Evolutionary conservation across 2,888 invertebrate species (phyloP), one percentile per base, ranked within the genome.

Genomic region (Cordilura impudica): DNA sequence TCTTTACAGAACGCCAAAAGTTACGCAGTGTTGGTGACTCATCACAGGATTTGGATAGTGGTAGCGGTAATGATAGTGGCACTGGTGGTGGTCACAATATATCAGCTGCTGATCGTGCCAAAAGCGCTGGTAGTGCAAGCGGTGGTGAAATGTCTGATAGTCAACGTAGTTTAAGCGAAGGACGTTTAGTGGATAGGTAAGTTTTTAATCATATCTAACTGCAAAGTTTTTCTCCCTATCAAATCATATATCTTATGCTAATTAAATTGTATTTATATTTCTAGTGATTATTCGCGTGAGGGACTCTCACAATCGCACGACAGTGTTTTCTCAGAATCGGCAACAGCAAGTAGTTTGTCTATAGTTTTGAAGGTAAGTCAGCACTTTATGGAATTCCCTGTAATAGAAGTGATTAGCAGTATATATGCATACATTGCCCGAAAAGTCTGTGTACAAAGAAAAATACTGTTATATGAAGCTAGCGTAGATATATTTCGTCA

Each of bases 221-320:
- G 5, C 14, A 43, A 7, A 43, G 0, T 43, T n/a, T n/a, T n/a
- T n/a, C 6, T 5, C 3, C 1, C 10, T 51, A 51, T 18, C 1
- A 21, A 53, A 18, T 0, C 6, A 0, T 31, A 5, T 35, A 16
- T 45, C 49, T 51, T 39, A 14, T 6, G 2, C 4, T 12, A 10
- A 19, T 35, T 60, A 14, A 5, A 18, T 31, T 31, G 4, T 39
- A 2, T 39, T 39, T 26, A 3, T 58, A 21, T 47, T 81, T 81
- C 0, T 83, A 90, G 89, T 80, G 89, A 89, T 77, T 89, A 86
- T 81, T 86, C 86, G 67, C 85, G 88, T 47, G 90, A 90, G 73
- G 93, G 93, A 70, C 91, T 96, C 84, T 96, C 96, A 80, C 95
- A 97, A 85, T 96, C 96, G 19, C 96, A 97, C 90, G 97, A 97